Percentiles rank a stretch among this genome's conserved stretches.
Evolutionary conservation across 2,888 invertebrate genomes (phyloP).

Genomic region (Chrysolina americana): DNA sequence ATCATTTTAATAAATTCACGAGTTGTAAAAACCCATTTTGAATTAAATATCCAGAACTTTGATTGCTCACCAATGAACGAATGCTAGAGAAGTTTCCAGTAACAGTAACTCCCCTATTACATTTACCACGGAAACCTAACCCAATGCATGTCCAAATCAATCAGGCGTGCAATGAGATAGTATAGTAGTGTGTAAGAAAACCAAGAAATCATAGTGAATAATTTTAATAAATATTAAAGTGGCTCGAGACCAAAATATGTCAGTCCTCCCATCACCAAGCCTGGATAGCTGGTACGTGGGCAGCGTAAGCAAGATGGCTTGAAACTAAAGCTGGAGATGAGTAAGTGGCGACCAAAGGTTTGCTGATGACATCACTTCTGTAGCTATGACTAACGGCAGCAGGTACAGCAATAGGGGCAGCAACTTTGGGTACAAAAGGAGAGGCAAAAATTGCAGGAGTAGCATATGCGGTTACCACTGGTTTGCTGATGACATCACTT

Average conservation of each 20-base stretch:
- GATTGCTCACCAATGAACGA: too few relatives aligned
- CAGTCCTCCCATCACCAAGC: conserved; percentile 54
- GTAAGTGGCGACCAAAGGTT: conserved; percentile 46
- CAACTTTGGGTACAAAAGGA: conserved; percentile 15
- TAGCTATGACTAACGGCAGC: conserved; percentile 43
- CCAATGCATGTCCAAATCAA: too few relatives aligned
- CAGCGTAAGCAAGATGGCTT: conserved; percentile 35
- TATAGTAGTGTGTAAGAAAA: too few relatives aligned
- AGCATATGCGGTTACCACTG: conserved; percentile 50
- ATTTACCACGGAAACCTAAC: too few relatives aligned
- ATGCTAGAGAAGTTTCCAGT: too few relatives aligned
- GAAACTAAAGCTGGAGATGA: conserved; percentile 60
- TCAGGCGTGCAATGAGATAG: too few relatives aligned
- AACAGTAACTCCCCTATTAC: too few relatives aligned
- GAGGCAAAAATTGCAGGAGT: conserved; percentile 24
- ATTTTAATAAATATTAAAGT: too few relatives aligned
- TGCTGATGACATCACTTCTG: conserved; percentile 55
- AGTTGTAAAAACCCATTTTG: too few relatives aligned
- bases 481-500: conserved; percentile 53
- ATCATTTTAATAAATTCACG: too few relatives aligned
- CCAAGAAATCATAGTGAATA: too few relatives aligned
- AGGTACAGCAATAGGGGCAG: conserved; percentile 24
- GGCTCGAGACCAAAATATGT: conserved; percentile 15
- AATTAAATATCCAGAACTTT: too few relatives aligned
- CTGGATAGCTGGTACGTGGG: conserved; percentile 42